These are phyloP conservation scores for Denticeps clupeoides DNA, from an alignment of 2,797 vertebrate genomes.

Conservation along the genomic window DNA sequence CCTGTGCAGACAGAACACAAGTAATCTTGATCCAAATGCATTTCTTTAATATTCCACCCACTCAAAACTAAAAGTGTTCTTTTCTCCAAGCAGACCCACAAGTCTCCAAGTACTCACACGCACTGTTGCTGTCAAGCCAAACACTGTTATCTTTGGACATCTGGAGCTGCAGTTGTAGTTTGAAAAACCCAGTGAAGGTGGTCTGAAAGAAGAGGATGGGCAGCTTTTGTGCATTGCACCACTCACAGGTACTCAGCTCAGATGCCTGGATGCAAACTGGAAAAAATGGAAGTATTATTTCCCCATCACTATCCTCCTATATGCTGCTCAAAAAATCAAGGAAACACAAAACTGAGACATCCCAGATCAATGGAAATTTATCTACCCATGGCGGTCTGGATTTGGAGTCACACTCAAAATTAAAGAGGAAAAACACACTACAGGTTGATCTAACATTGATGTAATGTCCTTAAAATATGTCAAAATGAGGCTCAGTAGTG, in stretches of 20 bases:
- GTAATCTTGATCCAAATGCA: not conserved
- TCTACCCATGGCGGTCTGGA: too few relatives aligned
- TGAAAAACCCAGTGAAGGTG: slow-evolving; percentile 49
- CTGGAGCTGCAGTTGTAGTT: slow-evolving; percentile 52
- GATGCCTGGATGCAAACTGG: slow-evolving; percentile 57
- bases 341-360: too few relatives aligned
- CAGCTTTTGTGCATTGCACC: slow-evolving; percentile 60
- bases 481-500: too few relatives aligned
- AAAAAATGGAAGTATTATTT: not conserved
- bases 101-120: slow-evolving; percentile 35
- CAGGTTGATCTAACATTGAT: too few relatives aligned
- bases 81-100: not conserved
- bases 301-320: too few relatives aligned
- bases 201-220: slow-evolving; percentile 68
- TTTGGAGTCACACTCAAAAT: too few relatives aligned
- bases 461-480: too few relatives aligned
- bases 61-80: too few relatives aligned
- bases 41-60: too few relatives aligned
- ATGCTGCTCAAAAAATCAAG: too few relatives aligned
- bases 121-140: slow-evolving; percentile 61
- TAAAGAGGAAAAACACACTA: too few relatives aligned
- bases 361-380: too few relatives aligned
- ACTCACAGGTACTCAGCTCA: slow-evolving; percentile 68
- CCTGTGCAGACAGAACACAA: slow-evolving; percentile 38
- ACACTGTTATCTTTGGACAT: slow-evolving; percentile 51